Evolutionary conservation across 2,113 vertebrate genomes (phyloP).

Genomic region (Raja brachyura): DNA sequence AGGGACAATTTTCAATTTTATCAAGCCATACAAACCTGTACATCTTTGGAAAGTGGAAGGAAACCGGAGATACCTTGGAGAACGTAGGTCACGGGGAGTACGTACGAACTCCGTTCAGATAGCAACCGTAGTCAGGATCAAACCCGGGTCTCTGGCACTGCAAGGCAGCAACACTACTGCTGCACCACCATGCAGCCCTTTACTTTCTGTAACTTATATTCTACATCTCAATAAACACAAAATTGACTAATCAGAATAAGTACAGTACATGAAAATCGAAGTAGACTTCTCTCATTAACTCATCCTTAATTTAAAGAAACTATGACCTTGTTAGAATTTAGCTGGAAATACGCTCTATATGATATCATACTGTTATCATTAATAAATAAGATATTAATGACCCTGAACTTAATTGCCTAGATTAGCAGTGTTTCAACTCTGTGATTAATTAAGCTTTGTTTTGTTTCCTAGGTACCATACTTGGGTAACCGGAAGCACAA

Average conservation of each 20-base stretch:
- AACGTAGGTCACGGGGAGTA: too few species aligned
- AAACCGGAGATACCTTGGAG: too few species aligned
- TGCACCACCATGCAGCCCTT: too few species aligned
- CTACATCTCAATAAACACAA: neutral
- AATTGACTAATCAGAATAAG: neutral
- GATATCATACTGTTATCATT: neutral
- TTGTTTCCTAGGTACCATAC: slow-evolving; percentile 72
- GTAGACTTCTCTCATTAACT: neutral
- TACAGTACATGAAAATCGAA: neutral
- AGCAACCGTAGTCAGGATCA: too few species aligned
- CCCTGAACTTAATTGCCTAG: neutral
- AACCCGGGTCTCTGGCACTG: too few species aligned
- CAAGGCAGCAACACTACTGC: too few species aligned
- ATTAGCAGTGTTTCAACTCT: neutral
- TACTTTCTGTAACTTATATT: neutral
- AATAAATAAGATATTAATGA: neutral
- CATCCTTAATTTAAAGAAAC: neutral
- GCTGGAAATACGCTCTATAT: neutral
- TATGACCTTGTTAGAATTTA: neutral
- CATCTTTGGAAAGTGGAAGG: too few species aligned
- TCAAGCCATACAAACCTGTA: too few species aligned
- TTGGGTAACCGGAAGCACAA: slow-evolving; percentile 74
- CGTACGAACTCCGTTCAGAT: too few species aligned
- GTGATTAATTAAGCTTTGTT: slow-evolving; percentile 42
- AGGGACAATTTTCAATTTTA: too few species aligned